phyloP scores from a whole-genome alignment of 2,797 vertebrate genomes.

The Gorsachius magnificus region DNA sequence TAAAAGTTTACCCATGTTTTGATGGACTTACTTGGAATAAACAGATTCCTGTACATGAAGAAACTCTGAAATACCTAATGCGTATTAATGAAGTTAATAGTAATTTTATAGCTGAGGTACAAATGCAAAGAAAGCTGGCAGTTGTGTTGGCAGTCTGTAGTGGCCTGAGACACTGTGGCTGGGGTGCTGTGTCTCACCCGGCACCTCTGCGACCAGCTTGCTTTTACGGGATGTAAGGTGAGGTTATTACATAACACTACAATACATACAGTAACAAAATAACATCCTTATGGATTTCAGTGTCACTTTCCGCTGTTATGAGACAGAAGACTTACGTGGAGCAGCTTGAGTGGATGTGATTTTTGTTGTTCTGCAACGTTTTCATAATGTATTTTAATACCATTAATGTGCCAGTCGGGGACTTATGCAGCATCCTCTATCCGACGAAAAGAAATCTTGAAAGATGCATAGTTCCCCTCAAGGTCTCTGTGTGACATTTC shows the following conservation, averaged over 20 bases:
- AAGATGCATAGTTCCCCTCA: not conserved
- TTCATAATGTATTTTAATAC: not conserved
- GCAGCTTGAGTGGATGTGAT: not conserved
- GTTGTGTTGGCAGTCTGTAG: not conserved
- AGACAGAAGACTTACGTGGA: not conserved
- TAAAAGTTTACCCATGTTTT: not conserved
- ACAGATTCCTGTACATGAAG: not conserved
- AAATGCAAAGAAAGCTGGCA: not conserved
- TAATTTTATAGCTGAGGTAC: not conserved
- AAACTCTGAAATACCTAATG: not conserved
- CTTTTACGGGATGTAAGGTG: not conserved
- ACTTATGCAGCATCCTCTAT: not conserved
- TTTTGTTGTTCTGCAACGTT: not conserved
- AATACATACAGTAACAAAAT: accelerated
- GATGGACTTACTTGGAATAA: not conserved
- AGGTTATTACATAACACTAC: not conserved
- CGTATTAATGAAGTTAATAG: not conserved
- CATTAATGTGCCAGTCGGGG: not conserved
- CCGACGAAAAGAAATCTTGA: not conserved
- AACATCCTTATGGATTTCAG: not conserved
- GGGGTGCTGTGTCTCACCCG: not conserved
- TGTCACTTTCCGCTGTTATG: not conserved
- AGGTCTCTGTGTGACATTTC: not conserved
- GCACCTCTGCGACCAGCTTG: not conserved
- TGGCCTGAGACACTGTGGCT: not conserved